Conservation (phyloP, 2,888 invertebrate genomes). For the Cyrtodaria siliqua region DNA sequence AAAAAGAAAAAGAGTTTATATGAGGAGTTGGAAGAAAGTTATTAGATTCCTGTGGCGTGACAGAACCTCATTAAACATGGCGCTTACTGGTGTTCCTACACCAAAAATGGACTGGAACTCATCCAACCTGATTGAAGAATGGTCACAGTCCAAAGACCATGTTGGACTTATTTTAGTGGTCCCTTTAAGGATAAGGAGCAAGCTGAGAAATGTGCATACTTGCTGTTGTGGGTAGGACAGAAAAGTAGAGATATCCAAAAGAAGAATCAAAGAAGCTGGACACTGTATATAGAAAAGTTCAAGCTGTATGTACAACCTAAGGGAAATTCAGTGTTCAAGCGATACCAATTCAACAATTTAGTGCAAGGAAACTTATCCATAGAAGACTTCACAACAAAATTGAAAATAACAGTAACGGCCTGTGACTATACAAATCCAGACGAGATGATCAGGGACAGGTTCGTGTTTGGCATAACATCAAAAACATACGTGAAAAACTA, state of each 20-base stretch:
- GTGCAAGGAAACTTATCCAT: slow-evolving; percentile 1
- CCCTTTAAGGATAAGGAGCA: slow-evolving; percentile 8
- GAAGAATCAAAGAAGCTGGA: slow-evolving; percentile 1
- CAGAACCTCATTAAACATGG: no score
- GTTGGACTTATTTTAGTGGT: slow-evolving; percentile 2
- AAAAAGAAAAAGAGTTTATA: no score
- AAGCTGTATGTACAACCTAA: background rate
- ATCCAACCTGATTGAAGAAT: background rate
- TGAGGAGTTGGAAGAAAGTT: no score
- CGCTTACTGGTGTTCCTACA: background rate
- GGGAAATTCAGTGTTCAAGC: background rate
- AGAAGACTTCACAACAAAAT: slow-evolving; percentile 1
- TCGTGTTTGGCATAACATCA: slow-evolving; percentile 1
- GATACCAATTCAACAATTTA: slow-evolving; percentile 7
- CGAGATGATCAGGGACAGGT: slow-evolving; percentile 3
- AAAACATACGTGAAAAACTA: slow-evolving; percentile 7
- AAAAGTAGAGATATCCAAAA: background rate
- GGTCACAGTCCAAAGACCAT: slow-evolving; percentile 5
- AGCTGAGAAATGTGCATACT: background rate
- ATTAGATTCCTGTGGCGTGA: no score
- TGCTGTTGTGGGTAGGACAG: slow-evolving; percentile 7
- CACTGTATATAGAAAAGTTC: background rate
- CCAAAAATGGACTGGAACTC: slow-evolving; percentile 14
- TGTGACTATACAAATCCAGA: background rate
- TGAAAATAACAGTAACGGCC: background rate